Evolutionary conservation across 2,113 vertebrate genomes (phyloP).

Genomic region (Paradisaea rubra): DNA sequence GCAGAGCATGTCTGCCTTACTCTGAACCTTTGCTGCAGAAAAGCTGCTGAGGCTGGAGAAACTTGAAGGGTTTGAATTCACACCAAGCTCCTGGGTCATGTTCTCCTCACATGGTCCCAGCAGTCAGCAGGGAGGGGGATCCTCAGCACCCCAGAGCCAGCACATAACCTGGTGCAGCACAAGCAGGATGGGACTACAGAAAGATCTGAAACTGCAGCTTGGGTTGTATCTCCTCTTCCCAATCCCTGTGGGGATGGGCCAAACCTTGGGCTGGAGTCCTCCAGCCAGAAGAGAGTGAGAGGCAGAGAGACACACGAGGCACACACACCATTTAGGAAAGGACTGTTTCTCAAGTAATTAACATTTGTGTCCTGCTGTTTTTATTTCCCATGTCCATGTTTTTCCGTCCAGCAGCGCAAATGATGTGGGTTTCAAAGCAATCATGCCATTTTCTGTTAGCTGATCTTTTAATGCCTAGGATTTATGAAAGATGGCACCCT

Average conservation of each 20-base stretch:
- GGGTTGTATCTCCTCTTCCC: neutral
- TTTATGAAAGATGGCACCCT: slow-evolving; percentile 7
- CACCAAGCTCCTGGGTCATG: neutral
- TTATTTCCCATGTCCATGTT: neutral
- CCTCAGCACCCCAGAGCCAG: neutral
- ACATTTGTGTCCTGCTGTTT: neutral
- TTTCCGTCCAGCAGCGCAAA: neutral
- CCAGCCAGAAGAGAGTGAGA: neutral
- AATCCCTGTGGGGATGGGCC: neutral
- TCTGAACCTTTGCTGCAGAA: neutral
- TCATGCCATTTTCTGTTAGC: neutral
- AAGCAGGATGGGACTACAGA: too few species aligned
- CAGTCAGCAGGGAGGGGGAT: neutral
- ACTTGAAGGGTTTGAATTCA: neutral
- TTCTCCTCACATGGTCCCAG: neutral
- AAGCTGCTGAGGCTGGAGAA: neutral
- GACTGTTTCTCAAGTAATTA: neutral
- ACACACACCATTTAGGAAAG: neutral
- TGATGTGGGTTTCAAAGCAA: neutral
- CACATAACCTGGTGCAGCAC: neutral
- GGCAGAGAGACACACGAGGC: neutral
- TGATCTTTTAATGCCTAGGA: slow-evolving; percentile 20
- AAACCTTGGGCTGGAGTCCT: neutral
- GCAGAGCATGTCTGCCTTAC: neutral
- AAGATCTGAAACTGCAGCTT: neutral